Evolutionary conservation across 2,113 vertebrate species (phyloP).

Genomic region (Mus spicilegus): DNA sequence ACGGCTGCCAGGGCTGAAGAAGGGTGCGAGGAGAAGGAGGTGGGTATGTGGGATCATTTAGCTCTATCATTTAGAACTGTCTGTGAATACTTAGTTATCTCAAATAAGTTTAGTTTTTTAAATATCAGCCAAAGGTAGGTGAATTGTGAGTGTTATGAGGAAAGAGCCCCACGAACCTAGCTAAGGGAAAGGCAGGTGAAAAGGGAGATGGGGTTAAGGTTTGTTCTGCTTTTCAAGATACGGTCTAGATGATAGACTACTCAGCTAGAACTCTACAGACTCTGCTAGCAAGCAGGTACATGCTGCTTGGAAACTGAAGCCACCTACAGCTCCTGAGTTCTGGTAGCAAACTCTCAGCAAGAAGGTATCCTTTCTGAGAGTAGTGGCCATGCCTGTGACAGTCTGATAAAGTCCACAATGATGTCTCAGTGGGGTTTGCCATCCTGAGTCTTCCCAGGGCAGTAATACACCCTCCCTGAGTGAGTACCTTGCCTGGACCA

Average conservation of each 20-base stretch:
- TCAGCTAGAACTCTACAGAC: slow-evolving; percentile 15
- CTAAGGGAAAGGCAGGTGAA: not conserved
- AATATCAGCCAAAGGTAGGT: not conserved
- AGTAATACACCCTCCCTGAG: not conserved
- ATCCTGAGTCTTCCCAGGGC: not conserved
- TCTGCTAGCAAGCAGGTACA: not conserved
- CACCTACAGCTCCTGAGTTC: not conserved
- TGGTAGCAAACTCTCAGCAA: not conserved
- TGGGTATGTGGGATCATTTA: not conserved
- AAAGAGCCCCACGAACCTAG: not conserved
- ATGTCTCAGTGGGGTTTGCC: not conserved
- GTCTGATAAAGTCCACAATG: not conserved
- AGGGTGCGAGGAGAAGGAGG: not conserved
- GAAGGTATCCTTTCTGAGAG: slow-evolving; percentile 32
- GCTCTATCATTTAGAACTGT: not conserved
- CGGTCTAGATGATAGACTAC: not conserved
- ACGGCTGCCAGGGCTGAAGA: not conserved
- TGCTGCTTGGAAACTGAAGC: not conserved
- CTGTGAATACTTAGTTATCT: not conserved
- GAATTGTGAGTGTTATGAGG: not conserved
- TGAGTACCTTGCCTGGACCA: not conserved
- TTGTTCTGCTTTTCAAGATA: slow-evolving; percentile 1
- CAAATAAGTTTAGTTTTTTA: slow-evolving; percentile 16
- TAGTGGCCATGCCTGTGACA: not conserved
- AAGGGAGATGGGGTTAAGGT: not conserved